Base-by-base conservation (phyloP, 2,888 invertebrate species). In the Philopedon plagiatum region DNA sequence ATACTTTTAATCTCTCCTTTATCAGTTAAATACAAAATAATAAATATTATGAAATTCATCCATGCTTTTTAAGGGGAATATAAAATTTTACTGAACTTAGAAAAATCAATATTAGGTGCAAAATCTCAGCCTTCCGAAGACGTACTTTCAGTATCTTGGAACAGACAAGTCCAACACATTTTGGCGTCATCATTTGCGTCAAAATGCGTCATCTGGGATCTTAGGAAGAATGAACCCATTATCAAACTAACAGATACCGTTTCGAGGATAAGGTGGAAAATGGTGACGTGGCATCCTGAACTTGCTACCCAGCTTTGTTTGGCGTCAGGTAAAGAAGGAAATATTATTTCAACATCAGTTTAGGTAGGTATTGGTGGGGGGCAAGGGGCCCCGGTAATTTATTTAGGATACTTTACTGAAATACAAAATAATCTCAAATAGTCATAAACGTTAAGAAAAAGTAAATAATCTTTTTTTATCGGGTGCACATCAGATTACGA, bases 161-260 rank as follows among this genome's bases (percentile, higher is more conserved):
- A 98, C 85, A 92, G 93, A 79, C 97, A 98, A 90, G 96, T 96
- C 8, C 97, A 98, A 86, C 97, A 98, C 81, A 98, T 98, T 82
- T 87, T 98, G 61, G 97, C 96, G 0, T 96, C 97, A 0, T 94
- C 96, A 34, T 97, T 97, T 83, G 90, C 95, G 4, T 92, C 95
- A 0, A 91, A 96, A 78, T 98, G 97, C 86, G 94, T 98, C 0
- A 96, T 98, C 46, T 98, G 98, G 98, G 98, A 98, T 86, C 87
- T 98, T 69, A 88, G 97, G 67, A 98, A 98, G 84, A 98, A 96
- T 84, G 97, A 98, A 84, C 97, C 97, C 0, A 97, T 98, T 74
- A 97, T 98, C 82, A 98, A 98, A 88, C 87, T 98, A 71, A 93
- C 91, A 15, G 92, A 92, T 82, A 88, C 90, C 0, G 90, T 91